A percentile compares a stretch with the other conserved stretches of the same genome.
Evolutionary conservation across 2,888 invertebrate genomes (phyloP).

Genomic region (Cephonodes hylas): DNA sequence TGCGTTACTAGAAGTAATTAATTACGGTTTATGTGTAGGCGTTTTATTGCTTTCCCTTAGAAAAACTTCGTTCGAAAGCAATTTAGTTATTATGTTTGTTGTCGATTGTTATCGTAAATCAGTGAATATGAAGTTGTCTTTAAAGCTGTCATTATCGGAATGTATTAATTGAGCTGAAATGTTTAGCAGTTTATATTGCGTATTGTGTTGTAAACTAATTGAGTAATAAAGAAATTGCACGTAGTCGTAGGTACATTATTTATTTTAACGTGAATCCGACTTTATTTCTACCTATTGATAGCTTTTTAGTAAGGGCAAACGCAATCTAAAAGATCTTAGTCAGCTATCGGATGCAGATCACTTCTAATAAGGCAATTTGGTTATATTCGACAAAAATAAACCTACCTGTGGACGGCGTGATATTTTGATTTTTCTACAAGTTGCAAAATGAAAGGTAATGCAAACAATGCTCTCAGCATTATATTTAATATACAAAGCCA

Average conservation of each 20-base stretch:
- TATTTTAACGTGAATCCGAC: no score
- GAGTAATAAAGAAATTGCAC: no score
- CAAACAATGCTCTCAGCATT: not conserved
- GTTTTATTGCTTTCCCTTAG: conserved; percentile 21
- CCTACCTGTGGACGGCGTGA: no score
- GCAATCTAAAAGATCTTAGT: no score
- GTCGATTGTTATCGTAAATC: not conserved
- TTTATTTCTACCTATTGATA: no score
- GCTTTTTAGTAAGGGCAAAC: no score
- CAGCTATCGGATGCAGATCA: no score
- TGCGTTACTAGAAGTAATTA: conserved; percentile 38
- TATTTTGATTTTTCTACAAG: not conserved
- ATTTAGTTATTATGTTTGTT: not conserved
- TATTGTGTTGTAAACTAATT: not conserved
- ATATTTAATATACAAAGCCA: not conserved
- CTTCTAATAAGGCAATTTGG: no score
- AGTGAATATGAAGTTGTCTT: not conserved
- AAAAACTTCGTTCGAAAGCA: conserved; percentile 4
- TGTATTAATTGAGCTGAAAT: not conserved
- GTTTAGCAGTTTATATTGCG: not conserved
- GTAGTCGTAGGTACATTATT: no score
- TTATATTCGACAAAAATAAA: no score
- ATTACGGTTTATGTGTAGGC: conserved; percentile 44
- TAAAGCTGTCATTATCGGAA: not conserved
- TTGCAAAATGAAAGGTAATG: no score